These are phyloP conservation scores for Celastrina argiolus DNA, from an alignment of 2,888 invertebrate genomes.

Conservation along the genomic window DNA sequence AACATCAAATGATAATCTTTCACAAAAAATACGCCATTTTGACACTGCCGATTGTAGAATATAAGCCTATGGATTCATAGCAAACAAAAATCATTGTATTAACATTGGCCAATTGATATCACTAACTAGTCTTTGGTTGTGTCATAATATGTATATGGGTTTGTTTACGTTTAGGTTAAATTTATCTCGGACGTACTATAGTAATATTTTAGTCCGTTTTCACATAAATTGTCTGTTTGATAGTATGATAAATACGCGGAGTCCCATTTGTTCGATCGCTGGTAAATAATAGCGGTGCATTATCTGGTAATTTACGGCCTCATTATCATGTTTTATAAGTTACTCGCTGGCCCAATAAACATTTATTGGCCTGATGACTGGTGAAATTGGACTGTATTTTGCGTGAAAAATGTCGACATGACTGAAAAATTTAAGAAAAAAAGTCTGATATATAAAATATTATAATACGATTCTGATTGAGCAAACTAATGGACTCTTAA, in stretches of 20 bases:
- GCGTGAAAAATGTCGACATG: neutral
- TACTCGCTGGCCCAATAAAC: conserved; percentile 19
- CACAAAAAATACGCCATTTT: too few relatives aligned
- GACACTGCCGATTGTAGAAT: too few relatives aligned
- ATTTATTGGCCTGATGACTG: conserved; percentile 23
- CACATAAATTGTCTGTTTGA: conserved; percentile 9
- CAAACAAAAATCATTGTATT: too few relatives aligned
- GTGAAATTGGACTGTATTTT: conserved; percentile 14
- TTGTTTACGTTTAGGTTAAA: too few relatives aligned
- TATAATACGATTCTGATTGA: neutral
- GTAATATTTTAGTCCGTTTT: neutral
- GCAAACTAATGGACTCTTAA: too few relatives aligned
- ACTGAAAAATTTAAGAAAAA: neutral
- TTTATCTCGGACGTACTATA: neutral
- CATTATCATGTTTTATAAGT: conserved; percentile 46
- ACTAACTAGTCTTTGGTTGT: too few relatives aligned
- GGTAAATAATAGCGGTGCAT: conserved; percentile 68
- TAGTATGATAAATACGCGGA: conserved; percentile 36
- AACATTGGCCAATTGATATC: too few relatives aligned
- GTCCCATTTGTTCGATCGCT: conserved; percentile 60
- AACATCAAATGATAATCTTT: too few relatives aligned
- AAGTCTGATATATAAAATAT: neutral
- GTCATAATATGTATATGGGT: too few relatives aligned
- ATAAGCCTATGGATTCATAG: too few relatives aligned
- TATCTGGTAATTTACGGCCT: conserved; percentile 71